Evolutionary conservation across 2,888 invertebrate species (phyloP), one percentile per base, ranked within the genome.

Genomic region (Ennomos erosarius): DNA sequence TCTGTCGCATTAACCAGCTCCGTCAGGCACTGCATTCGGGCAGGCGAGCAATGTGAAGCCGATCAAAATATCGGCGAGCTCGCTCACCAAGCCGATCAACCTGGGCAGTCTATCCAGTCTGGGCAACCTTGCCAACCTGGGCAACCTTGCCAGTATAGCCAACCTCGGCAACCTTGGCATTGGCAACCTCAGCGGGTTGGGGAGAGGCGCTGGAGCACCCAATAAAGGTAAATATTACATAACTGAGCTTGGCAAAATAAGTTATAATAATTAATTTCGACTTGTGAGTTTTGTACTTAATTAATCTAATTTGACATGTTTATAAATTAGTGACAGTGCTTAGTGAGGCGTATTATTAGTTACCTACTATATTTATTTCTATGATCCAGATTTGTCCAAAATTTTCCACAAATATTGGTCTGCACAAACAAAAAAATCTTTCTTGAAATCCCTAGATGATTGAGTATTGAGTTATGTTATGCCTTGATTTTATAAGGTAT

Each of bases 11-110:
- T 4, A 26, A 47, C 5, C 80, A 91, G 91, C 89, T 1, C 70
- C 91, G 0, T 88, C 90, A 0, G 91, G 92, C 8, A 59, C 79
- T n/a, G 89, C 91, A 0, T 92, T 90, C 57, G 90, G 90, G 0
- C 92, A 90, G 60, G 78, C 84, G 4, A 73, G 86, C 34, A 88
- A 87, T 59, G 68, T 87, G 52, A 90, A 90, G 57, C 91, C 91
- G 0, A 91, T 92, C 70, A 89, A 87, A 72, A 90, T 92, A 64
- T 79, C 85, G 0, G 90, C 90, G 43, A 87, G 84, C 55, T 76
- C 87, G 0, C 80, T 92, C 26, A 75, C 77, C n/a, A 91, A 90
- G 65, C 87, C 91, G 0, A 70, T 88, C 10, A 79, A 67, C 59
- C 72, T 72, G 36, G 75, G 69, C 45, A 72, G 67, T 40, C 59